A percentile compares a stretch with the other conserved stretches of the same genome.
Evolutionary conservation across 2,888 invertebrate species (phyloP).

Genomic region (Dolichomitus sp.): DNA sequence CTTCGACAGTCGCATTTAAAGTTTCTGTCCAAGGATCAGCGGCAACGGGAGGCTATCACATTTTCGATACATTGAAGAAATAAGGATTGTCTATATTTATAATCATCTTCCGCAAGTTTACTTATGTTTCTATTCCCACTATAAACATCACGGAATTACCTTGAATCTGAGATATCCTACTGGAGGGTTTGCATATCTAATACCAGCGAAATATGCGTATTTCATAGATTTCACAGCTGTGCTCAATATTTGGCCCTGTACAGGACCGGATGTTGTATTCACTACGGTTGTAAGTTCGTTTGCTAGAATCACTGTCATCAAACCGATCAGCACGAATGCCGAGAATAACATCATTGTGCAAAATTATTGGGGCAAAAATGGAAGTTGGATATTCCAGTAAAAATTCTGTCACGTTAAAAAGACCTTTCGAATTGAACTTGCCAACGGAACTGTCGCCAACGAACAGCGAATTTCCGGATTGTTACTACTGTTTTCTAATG

Average conservation of each 20-base stretch:
- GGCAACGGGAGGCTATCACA: conserved; percentile 64
- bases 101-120: no score
- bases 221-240: conserved; percentile 59
- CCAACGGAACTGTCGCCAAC: no score
- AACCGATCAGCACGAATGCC: background rate
- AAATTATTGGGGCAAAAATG: no score
- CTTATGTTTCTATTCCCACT: no score
- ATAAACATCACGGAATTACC: conserved; percentile 59
- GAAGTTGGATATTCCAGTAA: no score
- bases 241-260: conserved; percentile 69
- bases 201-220: conserved; percentile 74
- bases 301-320: background rate
- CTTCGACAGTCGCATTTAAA: conserved; percentile 56
- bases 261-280: conserved; percentile 70
- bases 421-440: no score
- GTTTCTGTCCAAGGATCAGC: conserved; percentile 68
- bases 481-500: no score
- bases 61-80: background rate
- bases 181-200: conserved; percentile 75
- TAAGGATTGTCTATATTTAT: no score
- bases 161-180: conserved; percentile 72
- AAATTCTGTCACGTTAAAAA: no score
- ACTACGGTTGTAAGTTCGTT: conserved; percentile 62
- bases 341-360: background rate
- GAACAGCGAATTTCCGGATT: no score